A percentile compares a stretch with the other conserved stretches of the same genome.
These are phyloP conservation scores for Neodiprion lecontei DNA, from an alignment of 1,140 invertebrate species.

Conservation along the genomic window DNA sequence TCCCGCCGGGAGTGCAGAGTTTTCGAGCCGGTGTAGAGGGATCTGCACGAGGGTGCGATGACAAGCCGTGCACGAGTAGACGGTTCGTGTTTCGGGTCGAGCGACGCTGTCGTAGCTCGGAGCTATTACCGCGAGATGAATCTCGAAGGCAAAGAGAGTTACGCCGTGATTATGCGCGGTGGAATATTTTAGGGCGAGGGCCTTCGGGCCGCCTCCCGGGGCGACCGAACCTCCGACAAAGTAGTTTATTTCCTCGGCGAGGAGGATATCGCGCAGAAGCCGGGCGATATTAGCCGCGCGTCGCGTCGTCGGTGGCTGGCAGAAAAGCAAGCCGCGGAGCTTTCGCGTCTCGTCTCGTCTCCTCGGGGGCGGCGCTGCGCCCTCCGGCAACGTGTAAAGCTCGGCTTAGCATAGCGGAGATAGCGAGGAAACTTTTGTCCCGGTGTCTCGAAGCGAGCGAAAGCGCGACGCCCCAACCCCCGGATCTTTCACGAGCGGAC, in stretches of 20 bases:
- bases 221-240: not conserved
- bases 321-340: not conserved
- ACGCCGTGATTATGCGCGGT: conserved; percentile 1
- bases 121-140: conserved; percentile 5
- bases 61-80: no score
- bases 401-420: conserved; percentile 7
- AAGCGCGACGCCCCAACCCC: no score
- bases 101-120: not conserved
- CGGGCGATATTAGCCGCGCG: not conserved
- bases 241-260: not conserved
- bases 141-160: conserved; percentile 3
- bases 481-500: not conserved
- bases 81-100: no score
- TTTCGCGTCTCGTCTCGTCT: not conserved
- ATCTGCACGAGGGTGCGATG: no score
- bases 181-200: not conserved
- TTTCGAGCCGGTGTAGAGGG: no score
- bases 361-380: not conserved
- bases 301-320: not conserved
- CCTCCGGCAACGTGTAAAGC: not conserved
- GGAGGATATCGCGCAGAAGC: not conserved
- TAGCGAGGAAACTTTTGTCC: conserved; percentile 4
- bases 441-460: not conserved
- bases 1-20: no score
- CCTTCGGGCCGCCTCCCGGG: not conserved